These are phyloP conservation scores for Hyperopisus bebe DNA, from an alignment of 2,113 vertebrate species.

Conservation along the genomic window DNA sequence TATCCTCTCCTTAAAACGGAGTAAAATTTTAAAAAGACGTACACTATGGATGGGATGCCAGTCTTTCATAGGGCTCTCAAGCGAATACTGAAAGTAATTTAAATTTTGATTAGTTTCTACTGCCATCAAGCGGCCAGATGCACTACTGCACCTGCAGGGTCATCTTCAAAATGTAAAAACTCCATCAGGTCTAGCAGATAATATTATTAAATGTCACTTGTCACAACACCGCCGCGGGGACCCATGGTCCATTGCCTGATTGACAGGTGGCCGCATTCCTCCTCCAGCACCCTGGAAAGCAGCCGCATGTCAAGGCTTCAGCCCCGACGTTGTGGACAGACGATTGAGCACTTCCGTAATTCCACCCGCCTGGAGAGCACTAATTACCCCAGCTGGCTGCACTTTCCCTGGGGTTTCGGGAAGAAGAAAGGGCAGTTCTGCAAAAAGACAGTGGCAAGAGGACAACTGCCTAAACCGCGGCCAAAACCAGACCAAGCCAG, in stretches of 20 bases:
- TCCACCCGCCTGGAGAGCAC: neutral
- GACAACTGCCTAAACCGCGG: neutral
- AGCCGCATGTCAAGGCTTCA: neutral
- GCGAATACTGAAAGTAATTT: neutral
- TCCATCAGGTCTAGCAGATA: neutral
- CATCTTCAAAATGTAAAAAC: neutral
- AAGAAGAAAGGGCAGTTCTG: neutral
- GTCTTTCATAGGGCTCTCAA: neutral
- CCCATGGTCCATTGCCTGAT: neutral
- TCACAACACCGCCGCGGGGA: neutral
- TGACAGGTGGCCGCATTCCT: neutral
- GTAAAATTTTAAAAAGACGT: neutral
- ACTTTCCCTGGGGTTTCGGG: neutral
- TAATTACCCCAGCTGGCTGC: neutral
- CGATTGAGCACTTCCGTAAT: neutral
- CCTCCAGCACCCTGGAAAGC: neutral
- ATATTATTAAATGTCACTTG: neutral
- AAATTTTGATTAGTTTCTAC: neutral
- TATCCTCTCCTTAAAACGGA: neutral
- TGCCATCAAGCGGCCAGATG: neutral
- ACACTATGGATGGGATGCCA: neutral
- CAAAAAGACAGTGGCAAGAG: neutral
- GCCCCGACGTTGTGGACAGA: neutral
- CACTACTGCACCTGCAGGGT: neutral
- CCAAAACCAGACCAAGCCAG: neutral